Percentiles rank a stretch among this genome's conserved stretches.
Evolutionary conservation across 2,888 invertebrate genomes (phyloP).

Genomic region (Cosmorhoe ocellata): DNA sequence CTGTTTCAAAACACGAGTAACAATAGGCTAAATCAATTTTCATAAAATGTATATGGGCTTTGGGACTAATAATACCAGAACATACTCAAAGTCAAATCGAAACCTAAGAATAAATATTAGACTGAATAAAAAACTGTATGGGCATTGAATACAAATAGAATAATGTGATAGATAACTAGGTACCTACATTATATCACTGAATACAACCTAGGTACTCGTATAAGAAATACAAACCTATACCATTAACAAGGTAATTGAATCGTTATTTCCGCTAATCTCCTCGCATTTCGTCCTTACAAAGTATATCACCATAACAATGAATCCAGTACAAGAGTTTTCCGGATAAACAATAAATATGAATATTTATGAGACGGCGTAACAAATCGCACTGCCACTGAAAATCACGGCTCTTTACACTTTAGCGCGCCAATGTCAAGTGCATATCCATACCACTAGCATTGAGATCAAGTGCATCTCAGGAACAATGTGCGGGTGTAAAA

Average conservation of each 20-base stretch:
- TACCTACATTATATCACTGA: too few relatives aligned
- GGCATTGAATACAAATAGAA: too few relatives aligned
- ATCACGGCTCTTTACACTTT: constrained; percentile 47
- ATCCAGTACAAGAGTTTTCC: constrained; percentile 63
- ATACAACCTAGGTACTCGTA: too few relatives aligned
- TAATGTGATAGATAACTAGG: too few relatives aligned
- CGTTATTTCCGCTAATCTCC: constrained; percentile 65
- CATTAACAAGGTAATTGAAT: constrained; percentile 60
- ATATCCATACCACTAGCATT: constrained; percentile 51
- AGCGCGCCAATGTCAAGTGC: constrained; percentile 63
- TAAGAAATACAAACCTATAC: constrained; percentile 48
- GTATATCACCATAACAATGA: constrained; percentile 74
- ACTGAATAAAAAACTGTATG: too few relatives aligned
- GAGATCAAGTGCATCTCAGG: constrained; percentile 60
- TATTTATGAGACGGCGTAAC: constrained; percentile 60
- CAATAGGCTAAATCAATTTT: too few relatives aligned
- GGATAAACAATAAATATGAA: constrained; percentile 60
- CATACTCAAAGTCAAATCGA: too few relatives aligned
- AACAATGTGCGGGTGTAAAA: constrained; percentile 47
- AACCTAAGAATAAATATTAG: too few relatives aligned
- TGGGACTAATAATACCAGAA: too few relatives aligned
- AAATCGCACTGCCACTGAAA: constrained; percentile 60
- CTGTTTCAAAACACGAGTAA: too few relatives aligned
- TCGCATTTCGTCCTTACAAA: constrained; percentile 57
- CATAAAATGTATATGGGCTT: too few relatives aligned